Percentiles rank a stretch among this genome's conserved stretches.
phyloP scores from a whole-genome alignment of 2,113 vertebrate genomes.

The Canis aureus region DNA sequence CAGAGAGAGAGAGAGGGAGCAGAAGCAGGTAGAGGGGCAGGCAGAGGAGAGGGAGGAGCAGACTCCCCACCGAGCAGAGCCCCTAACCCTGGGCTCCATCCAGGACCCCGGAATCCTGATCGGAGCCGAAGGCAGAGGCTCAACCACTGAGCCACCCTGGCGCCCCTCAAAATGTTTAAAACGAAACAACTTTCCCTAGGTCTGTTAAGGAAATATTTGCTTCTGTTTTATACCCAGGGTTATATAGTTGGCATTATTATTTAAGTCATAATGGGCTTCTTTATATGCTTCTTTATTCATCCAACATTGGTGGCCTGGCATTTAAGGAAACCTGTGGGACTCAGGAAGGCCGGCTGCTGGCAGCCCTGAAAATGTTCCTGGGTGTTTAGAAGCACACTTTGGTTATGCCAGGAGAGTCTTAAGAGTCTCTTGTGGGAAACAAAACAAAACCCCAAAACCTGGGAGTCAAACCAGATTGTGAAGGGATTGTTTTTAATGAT shows the following conservation, averaged over 20 bases:
- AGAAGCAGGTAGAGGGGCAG: too few relatives aligned
- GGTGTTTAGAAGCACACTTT: neutral
- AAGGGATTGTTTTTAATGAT: constrained; percentile 55
- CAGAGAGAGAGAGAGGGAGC: too few relatives aligned
- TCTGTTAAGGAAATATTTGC: neutral
- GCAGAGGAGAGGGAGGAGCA: too few relatives aligned
- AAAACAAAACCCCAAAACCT: neutral
- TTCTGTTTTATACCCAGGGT: neutral
- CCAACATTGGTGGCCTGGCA: neutral
- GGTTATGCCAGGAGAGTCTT: neutral
- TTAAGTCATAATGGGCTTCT: neutral
- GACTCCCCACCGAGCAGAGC: too few relatives aligned
- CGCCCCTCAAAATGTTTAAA: neutral
- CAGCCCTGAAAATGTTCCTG: neutral
- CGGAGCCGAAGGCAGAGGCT: too few relatives aligned
- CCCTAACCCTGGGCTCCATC: too few relatives aligned
- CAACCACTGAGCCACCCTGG: too few relatives aligned
- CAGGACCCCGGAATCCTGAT: too few relatives aligned
- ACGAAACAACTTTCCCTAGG: neutral
- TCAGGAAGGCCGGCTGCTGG: neutral
- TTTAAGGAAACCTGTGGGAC: constrained; percentile 22
- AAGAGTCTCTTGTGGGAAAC: constrained; percentile 12
- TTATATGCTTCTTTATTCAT: neutral
- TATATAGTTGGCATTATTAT: neutral
- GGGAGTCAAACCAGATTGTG: constrained; percentile 42